Conservation (phyloP, 2,797 vertebrate species). For the Thamnophis elegans region DNA sequence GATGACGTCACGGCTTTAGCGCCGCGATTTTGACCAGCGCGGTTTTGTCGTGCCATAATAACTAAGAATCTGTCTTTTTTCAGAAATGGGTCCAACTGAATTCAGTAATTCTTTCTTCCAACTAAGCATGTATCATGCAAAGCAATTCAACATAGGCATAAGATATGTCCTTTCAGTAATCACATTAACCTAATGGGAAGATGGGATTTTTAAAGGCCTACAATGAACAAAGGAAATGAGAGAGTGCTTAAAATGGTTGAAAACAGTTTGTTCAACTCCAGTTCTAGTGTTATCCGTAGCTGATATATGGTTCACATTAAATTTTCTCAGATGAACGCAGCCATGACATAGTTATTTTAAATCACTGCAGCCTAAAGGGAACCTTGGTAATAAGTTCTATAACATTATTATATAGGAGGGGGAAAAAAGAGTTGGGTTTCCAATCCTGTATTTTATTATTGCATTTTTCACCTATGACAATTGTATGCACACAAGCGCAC, state of each 20-base stretch:
- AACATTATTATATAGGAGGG: background rate
- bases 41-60: no score
- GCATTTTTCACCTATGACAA: background rate
- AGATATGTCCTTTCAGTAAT: background rate
- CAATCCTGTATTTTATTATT: background rate
- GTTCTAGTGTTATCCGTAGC: background rate
- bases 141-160: background rate
- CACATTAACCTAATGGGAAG: background rate
- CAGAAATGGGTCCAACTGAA: background rate
- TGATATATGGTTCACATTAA: background rate
- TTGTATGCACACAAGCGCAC: background rate
- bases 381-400: background rate
- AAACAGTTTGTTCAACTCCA: background rate
- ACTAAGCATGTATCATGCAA: background rate
- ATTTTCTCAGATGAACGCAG: background rate
- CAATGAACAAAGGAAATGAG: background rate
- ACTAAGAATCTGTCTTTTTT: background rate
- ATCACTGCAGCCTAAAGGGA: background rate
- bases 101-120: background rate
- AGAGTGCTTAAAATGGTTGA: background rate
- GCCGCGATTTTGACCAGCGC: no score
- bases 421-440: background rate
- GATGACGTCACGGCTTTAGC: no score
- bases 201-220: background rate
- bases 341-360: background rate